Evolutionary conservation across 2,797 vertebrate species (phyloP).

Genomic region (Bryconaethiops microstoma): DNA sequence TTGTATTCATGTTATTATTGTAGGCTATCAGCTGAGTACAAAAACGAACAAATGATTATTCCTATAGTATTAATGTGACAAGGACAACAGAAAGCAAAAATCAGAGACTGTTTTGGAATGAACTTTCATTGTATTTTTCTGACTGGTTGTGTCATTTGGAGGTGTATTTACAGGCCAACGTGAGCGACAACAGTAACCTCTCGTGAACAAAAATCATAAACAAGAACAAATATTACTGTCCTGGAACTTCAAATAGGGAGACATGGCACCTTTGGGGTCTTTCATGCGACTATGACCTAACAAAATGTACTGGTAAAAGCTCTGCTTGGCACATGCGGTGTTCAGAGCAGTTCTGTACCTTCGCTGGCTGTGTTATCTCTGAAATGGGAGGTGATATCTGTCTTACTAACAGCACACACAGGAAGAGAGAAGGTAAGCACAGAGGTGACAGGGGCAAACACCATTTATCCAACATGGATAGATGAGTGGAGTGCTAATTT

Average conservation of each 20-base stretch:
- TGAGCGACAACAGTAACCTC: slow-evolving; percentile 70
- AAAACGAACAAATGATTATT: too few relatives aligned
- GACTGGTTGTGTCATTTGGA: slow-evolving; percentile 79
- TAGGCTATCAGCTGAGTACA: too few relatives aligned
- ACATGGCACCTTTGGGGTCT: slow-evolving; percentile 73
- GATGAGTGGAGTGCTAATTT: slow-evolving; percentile 20
- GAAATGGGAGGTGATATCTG: slow-evolving; percentile 60
- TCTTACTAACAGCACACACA: slow-evolving; percentile 57
- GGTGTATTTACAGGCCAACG: slow-evolving; percentile 83
- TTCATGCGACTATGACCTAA: slow-evolving; percentile 81
- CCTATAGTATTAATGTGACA: neutral
- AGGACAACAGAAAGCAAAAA: slow-evolving; percentile 7
- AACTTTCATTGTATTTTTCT: slow-evolving; percentile 61
- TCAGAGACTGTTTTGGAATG: slow-evolving; percentile 48
- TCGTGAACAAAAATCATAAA: slow-evolving; percentile 31
- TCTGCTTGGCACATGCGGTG: slow-evolving; percentile 47
- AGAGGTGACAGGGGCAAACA: slow-evolving; percentile 20
- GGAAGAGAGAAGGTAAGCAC: slow-evolving; percentile 41
- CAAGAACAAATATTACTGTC: slow-evolving; percentile 29
- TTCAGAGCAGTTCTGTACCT: slow-evolving; percentile 39
- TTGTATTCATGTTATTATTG: too few relatives aligned
- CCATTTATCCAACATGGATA: slow-evolving; percentile 24
- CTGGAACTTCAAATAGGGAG: slow-evolving; percentile 69
- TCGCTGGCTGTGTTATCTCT: slow-evolving; percentile 14
- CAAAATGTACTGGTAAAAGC: slow-evolving; percentile 65